Percentiles rank a stretch among this genome's conserved stretches.
Conservation (phyloP, 2,113 vertebrate species). For the Cololabis saira region DNA sequence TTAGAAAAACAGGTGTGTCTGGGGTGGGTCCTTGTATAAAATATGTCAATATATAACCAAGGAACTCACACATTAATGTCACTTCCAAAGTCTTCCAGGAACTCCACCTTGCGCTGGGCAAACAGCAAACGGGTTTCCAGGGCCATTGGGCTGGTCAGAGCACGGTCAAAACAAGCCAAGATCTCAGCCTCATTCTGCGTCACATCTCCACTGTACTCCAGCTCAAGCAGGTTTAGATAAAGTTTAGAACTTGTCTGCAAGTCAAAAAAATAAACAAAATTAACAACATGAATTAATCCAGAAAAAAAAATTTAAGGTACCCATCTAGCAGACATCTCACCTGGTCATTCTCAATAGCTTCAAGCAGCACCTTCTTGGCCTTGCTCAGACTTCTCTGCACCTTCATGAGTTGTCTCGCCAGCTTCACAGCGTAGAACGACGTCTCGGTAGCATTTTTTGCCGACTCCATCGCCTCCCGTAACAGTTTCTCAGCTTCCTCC, state of each 20-base stretch:
- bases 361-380: conserved; percentile 93
- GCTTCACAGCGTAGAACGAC: conserved; percentile 94
- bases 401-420: conserved; percentile 92
- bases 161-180: conserved; percentile 92
- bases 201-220: conserved; percentile 94
- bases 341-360: conserved; percentile 94
- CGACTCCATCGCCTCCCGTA: conserved; percentile 89
- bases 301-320: neutral
- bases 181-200: conserved; percentile 93
- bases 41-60: too few relatives aligned
- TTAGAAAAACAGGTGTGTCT: too few relatives aligned
- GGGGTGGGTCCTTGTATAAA: too few relatives aligned
- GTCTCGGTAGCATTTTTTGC: conserved; percentile 86
- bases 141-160: conserved; percentile 86
- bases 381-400: conserved; percentile 90
- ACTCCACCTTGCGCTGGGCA: conserved; percentile 96
- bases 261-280: neutral
- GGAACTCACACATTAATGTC: conserved; percentile 91
- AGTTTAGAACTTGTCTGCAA: conserved; percentile 90
- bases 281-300: neutral
- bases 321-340: conserved; percentile 69
- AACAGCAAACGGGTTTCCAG: conserved; percentile 92
- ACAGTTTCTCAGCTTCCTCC: conserved; percentile 90
- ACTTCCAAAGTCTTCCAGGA: conserved; percentile 98
- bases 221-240: conserved; percentile 95